Evolutionary conservation across 1,140 invertebrate genomes (phyloP), one percentile per base, ranked within the genome.

Genomic region (Xylocopa sonorina): DNA sequence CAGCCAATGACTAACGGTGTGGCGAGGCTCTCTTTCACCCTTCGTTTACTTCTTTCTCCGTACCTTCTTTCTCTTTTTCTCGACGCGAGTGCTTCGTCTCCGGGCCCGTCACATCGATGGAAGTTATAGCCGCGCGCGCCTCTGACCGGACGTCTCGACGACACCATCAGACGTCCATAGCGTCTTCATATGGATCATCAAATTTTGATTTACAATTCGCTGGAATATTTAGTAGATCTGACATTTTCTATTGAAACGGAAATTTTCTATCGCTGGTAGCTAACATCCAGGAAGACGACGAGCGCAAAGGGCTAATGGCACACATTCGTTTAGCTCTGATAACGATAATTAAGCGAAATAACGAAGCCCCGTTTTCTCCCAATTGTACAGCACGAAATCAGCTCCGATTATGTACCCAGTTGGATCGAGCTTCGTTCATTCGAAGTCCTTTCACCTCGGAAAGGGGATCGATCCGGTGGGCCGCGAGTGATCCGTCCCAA

Each of bases 1-100:
- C 71, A 78, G 81, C 75, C 84, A 86, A 82, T 85, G 83, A 85
- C 75, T 79, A 79, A 85, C 68, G 81, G 64, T 62, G 78, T 32
- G 66, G 32, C 38, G 43, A 21, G 43, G 43, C 66, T 62, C 67
- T 83, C 67, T 81, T 68, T 80, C 55, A 53, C 72, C 79, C 66
- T 80, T 6, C 50, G 48, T 76, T 53, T 29, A 21, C 32, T 38
- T 46, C 21, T 34, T 55, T 18, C 48, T 38, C 6, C 64, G n/a
- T 18, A 32, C 64, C 38, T 74, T 79, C 63, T 63, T 38, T 73
- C 50, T 63, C 82, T 53, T 41, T 24, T 46, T 58, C 68, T 12
- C 55, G 0, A 2, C 18, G 57, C 12, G 24, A 21, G 55, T 32
- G 32, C 24, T 69, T 60, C 16, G 38, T 38, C 3, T 38, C n/a